Conservation (phyloP, 2,888 invertebrate genomes). For the Sturmia bella region DNA sequence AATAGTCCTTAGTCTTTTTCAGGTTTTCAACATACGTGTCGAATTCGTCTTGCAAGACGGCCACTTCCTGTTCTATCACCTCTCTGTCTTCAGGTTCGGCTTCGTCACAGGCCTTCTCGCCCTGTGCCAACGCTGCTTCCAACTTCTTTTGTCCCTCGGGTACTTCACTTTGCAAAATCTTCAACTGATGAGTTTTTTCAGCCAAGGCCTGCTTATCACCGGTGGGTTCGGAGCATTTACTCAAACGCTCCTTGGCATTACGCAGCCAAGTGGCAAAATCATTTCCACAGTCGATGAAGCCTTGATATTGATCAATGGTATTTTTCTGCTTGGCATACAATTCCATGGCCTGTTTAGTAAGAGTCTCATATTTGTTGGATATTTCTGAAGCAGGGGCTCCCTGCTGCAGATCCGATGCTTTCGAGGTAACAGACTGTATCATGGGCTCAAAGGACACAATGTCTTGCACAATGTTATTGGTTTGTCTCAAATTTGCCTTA, state of each 20-base stretch:
- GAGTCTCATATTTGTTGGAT: constrained; percentile 92
- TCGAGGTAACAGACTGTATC: constrained; percentile 96
- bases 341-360: constrained; percentile 95
- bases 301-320: constrained; percentile 94
- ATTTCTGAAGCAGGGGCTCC: constrained; percentile 96
- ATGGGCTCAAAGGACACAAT: constrained; percentile 98
- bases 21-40: constrained; percentile 91
- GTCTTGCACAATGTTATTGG: constrained; percentile 97
- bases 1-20: constrained; percentile 89
- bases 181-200: constrained; percentile 92
- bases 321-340: constrained; percentile 94
- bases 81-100: constrained; percentile 94
- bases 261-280: constrained; percentile 96
- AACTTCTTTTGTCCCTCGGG: constrained; percentile 92
- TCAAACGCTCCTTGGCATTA: constrained; percentile 93
- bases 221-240: constrained; percentile 95
- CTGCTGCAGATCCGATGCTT: constrained; percentile 95
- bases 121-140: constrained; percentile 91
- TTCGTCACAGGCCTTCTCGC: constrained; percentile 91
- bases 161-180: constrained; percentile 91
- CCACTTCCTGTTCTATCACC: constrained; percentile 95
- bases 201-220: constrained; percentile 94
- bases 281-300: constrained; percentile 94
- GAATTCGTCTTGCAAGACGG: constrained; percentile 93
- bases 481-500: constrained; percentile 93